Percentiles rank a stretch among this genome's conserved stretches.
These are phyloP conservation scores for Drosophila elegans DNA, from an alignment of 1,140 invertebrate species.

Conservation along the genomic window DNA sequence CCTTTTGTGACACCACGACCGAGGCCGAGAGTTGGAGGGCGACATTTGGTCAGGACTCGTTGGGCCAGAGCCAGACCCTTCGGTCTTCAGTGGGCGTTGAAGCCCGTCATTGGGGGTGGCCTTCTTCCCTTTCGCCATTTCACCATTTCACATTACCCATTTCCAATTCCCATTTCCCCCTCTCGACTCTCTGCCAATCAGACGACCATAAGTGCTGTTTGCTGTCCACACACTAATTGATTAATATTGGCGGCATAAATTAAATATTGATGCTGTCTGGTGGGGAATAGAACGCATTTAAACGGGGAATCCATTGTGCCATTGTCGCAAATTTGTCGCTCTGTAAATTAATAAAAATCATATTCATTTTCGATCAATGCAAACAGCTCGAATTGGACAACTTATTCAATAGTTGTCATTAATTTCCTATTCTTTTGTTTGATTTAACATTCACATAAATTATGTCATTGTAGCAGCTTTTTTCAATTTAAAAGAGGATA, in stretches of 20 bases:
- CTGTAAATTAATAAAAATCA: conserved; percentile 12
- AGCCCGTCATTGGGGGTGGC: conserved; percentile 45
- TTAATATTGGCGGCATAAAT: conserved; percentile 72
- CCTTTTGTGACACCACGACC: conserved; percentile 54
- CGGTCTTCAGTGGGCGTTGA: conserved; percentile 38
- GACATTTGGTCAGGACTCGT: conserved; percentile 57
- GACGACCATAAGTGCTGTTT: conserved; percentile 71
- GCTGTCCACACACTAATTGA: conserved; percentile 77
- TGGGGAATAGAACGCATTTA: conserved; percentile 22
- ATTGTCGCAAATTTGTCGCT: conserved; percentile 22
- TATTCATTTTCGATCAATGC: neutral
- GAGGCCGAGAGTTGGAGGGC: conserved; percentile 23
- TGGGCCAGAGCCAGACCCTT: conserved; percentile 30
- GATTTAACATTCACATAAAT: too few species aligned
- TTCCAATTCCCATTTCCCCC: neutral
- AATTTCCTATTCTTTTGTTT: too few species aligned
- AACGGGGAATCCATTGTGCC: conserved; percentile 4
- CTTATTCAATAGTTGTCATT: too few species aligned
- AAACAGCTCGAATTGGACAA: too few species aligned
- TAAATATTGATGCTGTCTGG: conserved; percentile 53
- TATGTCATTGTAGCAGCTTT: too few species aligned
- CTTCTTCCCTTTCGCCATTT: neutral
- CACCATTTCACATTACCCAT: neutral
- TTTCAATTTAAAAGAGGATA: too few species aligned
- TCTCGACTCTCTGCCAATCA: conserved; percentile 57